phyloP scores from a whole-genome alignment of 2,888 invertebrate genomes.

The Eupithecia tripunctaria region DNA sequence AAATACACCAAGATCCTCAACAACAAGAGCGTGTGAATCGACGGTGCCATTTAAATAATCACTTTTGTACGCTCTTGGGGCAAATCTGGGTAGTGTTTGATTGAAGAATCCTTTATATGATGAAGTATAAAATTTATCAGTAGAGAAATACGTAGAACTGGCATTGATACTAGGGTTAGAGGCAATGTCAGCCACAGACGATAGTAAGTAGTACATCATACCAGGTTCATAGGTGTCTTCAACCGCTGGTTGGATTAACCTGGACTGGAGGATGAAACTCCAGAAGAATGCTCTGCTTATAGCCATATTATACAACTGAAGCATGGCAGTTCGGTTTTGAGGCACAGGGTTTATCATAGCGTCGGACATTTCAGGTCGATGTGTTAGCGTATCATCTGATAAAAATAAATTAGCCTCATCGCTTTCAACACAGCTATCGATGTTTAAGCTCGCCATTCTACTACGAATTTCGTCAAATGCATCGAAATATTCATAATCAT shows the following conservation, averaged over 20 bases:
- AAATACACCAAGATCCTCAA: slow-evolving; percentile 94
- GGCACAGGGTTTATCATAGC: slow-evolving; percentile 97
- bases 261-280: slow-evolving; percentile 96
- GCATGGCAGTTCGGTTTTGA: slow-evolving; percentile 95
- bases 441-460: slow-evolving; percentile 91
- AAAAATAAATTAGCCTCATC: slow-evolving; percentile 93
- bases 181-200: slow-evolving; percentile 97
- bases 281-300: slow-evolving; percentile 97
- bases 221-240: slow-evolving; percentile 91
- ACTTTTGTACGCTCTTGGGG: slow-evolving; percentile 94
- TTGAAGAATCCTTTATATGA: slow-evolving; percentile 98
- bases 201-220: slow-evolving; percentile 98
- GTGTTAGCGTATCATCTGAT: slow-evolving; percentile 93
- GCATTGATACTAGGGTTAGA: slow-evolving; percentile 96
- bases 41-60: slow-evolving; percentile 98
- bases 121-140: slow-evolving; percentile 96
- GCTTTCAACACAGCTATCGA: slow-evolving; percentile 91
- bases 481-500: slow-evolving; percentile 96
- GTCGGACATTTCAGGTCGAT: slow-evolving; percentile 96
- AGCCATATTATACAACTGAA: slow-evolving; percentile 98
- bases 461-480: slow-evolving; percentile 94
- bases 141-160: slow-evolving; percentile 96
- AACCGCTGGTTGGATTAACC: slow-evolving; percentile 93
- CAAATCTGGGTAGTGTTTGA: slow-evolving; percentile 96
- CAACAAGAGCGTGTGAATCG: slow-evolving; percentile 93